Conservation (phyloP, 2,888 invertebrate genomes). For the Opisthograptis luteolata region DNA sequence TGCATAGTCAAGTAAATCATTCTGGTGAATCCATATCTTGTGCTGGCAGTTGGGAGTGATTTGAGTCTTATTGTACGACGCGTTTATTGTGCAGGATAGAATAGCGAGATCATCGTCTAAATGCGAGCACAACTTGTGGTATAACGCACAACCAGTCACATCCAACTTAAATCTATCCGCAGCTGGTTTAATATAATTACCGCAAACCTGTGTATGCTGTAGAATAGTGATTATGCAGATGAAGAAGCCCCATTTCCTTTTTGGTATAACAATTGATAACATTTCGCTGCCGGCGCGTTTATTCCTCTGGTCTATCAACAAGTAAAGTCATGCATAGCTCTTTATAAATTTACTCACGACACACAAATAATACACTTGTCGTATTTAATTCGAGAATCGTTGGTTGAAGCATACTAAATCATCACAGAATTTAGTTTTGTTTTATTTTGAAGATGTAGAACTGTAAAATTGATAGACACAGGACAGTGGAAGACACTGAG, state of each 20-base stretch:
- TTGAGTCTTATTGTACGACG: slow-evolving; percentile 72
- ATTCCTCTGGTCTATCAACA: slow-evolving; percentile 18
- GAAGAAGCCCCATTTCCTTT: slow-evolving; percentile 48
- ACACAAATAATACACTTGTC: background rate
- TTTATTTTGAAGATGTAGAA: too few species aligned
- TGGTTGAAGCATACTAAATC: too few species aligned
- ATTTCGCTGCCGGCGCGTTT: slow-evolving; percentile 58
- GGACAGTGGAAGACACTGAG: too few species aligned
- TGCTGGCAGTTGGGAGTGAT: slow-evolving; percentile 67
- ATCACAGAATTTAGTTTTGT: too few species aligned
- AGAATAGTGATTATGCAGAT: slow-evolving; percentile 45
- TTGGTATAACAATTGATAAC: slow-evolving; percentile 52
- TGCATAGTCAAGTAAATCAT: slow-evolving; percentile 63
- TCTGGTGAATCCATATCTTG: slow-evolving; percentile 71
- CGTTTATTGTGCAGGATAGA: slow-evolving; percentile 68
- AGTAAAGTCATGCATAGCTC: slow-evolving; percentile 21
- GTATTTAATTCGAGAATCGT: background rate
- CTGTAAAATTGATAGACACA: too few species aligned
- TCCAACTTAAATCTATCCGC: slow-evolving; percentile 62
- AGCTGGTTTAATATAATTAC: slow-evolving; percentile 53
- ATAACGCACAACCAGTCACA: slow-evolving; percentile 63
- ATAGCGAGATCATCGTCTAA: slow-evolving; percentile 70
- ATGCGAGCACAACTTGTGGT: slow-evolving; percentile 73
- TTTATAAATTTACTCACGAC: background rate
- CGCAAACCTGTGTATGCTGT: slow-evolving; percentile 53